Conservation (phyloP, 2,888 invertebrate genomes). For the Erebia ligea region DNA sequence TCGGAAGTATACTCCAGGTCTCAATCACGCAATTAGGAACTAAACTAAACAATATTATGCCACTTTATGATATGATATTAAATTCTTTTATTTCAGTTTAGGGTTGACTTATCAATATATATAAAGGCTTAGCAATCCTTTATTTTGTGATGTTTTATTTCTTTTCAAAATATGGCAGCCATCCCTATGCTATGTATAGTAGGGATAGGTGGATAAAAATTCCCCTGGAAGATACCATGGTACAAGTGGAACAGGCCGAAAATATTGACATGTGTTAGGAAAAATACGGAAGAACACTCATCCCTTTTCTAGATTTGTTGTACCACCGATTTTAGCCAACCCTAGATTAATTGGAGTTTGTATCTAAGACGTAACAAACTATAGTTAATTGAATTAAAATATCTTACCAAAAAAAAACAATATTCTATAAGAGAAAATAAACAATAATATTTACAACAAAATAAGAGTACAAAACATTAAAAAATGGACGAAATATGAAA, state of each 20-base stretch:
- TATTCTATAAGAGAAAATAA: conserved; percentile 1
- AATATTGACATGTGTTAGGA: too few species aligned
- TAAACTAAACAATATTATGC: conserved; percentile 19
- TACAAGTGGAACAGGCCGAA: too few species aligned
- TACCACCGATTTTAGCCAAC: background rate
- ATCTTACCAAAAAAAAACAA: conserved; percentile 5
- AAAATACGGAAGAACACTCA: too few species aligned
- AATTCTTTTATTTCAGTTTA: background rate
- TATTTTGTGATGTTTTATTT: background rate
- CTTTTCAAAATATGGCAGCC: background rate
- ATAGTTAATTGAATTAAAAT: background rate
- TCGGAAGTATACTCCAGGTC: conserved; percentile 55
- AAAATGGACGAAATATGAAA: background rate
- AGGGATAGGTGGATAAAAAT: too few species aligned
- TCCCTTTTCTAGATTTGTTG: too few species aligned
- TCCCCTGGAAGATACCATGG: too few species aligned
- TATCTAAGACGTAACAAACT: conserved; percentile 1
- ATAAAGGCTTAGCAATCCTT: too few species aligned
- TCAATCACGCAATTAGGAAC: conserved; percentile 37
- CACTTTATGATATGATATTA: conserved; percentile 16
- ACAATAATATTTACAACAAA: conserved; percentile 5
- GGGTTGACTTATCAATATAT: background rate
- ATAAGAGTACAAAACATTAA: background rate
- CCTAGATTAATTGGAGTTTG: background rate
- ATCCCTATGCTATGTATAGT: too few species aligned